A percentile compares a stretch with the other conserved stretches of the same genome.
Conservation (phyloP, 2,797 vertebrate genomes). For the Peromyscus eremicus region DNA sequence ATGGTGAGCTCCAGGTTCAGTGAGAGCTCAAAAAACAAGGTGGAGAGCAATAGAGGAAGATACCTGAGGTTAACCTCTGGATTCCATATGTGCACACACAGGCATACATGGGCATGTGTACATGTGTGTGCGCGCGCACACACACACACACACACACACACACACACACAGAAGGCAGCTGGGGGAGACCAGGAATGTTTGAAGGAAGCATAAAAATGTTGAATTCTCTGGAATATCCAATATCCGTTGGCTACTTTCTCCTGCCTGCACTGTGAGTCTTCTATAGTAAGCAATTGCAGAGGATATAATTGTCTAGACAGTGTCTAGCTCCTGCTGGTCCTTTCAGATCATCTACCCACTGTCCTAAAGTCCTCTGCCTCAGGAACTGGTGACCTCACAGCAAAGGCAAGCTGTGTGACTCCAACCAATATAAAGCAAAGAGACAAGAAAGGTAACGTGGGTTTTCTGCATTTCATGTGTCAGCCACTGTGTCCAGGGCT, state of each 20-base stretch:
- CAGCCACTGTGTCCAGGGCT: not conserved
- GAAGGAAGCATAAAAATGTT: not conserved
- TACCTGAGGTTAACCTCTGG: not conserved
- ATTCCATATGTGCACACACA: not conserved
- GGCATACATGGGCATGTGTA: not conserved
- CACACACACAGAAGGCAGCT: not conserved
- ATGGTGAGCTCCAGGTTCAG: not conserved
- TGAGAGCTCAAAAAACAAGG: not conserved
- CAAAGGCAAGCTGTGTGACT: not conserved
- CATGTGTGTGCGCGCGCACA: not conserved
- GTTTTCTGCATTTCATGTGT: accelerated
- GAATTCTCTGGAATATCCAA: not conserved
- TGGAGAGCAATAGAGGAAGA: not conserved
- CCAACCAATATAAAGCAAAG: not conserved
- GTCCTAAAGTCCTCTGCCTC: not conserved
- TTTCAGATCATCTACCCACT: not conserved
- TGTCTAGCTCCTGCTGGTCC: not conserved
- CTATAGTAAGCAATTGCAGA: not conserved
- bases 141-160: not conserved
- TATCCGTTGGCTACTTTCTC: conserved; percentile 6
- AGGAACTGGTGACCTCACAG: not conserved
- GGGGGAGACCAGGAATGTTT: not conserved
- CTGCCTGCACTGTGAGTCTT: not conserved
- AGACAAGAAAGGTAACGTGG: not conserved
- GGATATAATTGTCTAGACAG: not conserved